Base-by-base conservation (phyloP, 2,888 invertebrate genomes). In the Ormyrus pomaceus region DNA sequence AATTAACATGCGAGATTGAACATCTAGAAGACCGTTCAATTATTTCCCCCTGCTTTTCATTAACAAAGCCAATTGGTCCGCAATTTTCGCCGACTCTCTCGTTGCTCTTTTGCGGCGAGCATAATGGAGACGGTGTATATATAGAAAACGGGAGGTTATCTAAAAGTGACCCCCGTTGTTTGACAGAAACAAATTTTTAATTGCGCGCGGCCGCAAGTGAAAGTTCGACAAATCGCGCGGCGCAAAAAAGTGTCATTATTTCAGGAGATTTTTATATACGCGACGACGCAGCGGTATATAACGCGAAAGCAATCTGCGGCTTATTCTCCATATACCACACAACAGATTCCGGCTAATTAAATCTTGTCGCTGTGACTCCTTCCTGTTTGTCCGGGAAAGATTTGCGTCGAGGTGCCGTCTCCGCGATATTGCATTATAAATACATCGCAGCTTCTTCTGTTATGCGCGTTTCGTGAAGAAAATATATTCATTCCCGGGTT, bases 1-100 rank as follows among this genome's bases (percentile, higher is more conserved):
- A 48, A 69, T 76, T 59, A 68, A 34, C 46, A 68, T 51, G 51
- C 10, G 51, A 50, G 75, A 68, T 75, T 56, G 34, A 34, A 65
- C 10, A 13, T 53, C 5, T 61, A 34, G 34, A 34, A 34, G 34
- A 34, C 34, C 34, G 34, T 19, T 45, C 11, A 48, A 69, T 7
- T 58, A 55, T 62, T 69, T 59, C 51, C 9, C 13, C 56, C n/a
- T 69, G 45, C 13, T 68, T 62, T 55, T 11, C 8, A 62, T 6
- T 55, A 69, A 62, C 76, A 55, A 69, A 68, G 59, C 9, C 59
- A 59, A 76, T 76, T 61, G 65, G 10, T 34, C 66, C 51, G n/a
- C 55, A 61, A 68, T 59, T 76, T 74, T 65, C 19, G 46, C 7
- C 61, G 51, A 2, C 34, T 34, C 34, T 34, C 10, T 45, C 69